phyloP scores from a whole-genome alignment of 2,888 invertebrate species.

The Andricus curvator region DNA sequence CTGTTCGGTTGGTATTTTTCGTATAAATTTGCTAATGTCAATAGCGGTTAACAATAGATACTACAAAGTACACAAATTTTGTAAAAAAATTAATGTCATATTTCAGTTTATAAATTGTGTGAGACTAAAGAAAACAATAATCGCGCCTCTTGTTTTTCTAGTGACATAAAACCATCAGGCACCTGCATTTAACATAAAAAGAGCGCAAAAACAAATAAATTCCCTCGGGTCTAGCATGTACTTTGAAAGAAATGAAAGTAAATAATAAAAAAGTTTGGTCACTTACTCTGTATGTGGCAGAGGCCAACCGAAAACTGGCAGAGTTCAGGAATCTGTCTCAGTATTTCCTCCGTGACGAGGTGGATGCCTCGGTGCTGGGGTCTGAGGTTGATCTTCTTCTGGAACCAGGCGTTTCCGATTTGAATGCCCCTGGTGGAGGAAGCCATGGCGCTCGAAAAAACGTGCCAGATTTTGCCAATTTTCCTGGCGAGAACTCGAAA shows the following conservation, averaged over 20 bases:
- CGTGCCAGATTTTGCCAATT: slow-evolving; percentile 74
- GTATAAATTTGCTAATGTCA: too few species aligned
- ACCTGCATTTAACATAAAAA: background rate
- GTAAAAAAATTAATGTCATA: too few species aligned
- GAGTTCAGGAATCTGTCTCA: slow-evolving; percentile 96
- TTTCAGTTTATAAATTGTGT: too few species aligned
- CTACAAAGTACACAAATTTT: too few species aligned
- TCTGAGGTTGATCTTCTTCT: slow-evolving; percentile 96
- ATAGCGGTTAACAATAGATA: too few species aligned
- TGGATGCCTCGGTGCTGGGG: slow-evolving; percentile 98
- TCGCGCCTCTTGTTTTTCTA: background rate
- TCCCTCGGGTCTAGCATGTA: background rate
- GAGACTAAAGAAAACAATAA: too few species aligned
- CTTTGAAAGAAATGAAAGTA: background rate
- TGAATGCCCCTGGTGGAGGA: slow-evolving; percentile 87
- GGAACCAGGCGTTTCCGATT: slow-evolving; percentile 98
- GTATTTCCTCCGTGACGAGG: slow-evolving; percentile 97
- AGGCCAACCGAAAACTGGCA: slow-evolving; percentile 96
- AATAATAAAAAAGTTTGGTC: slow-evolving; percentile 45
- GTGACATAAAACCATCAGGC: background rate
- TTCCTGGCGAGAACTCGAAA: background rate
- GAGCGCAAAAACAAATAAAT: background rate
- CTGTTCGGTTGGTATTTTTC: too few species aligned
- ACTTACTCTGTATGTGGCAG: slow-evolving; percentile 98
- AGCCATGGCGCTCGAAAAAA: slow-evolving; percentile 81